Base-by-base conservation (phyloP, 2,113 vertebrate genomes). In the Urocolius indicus region DNA sequence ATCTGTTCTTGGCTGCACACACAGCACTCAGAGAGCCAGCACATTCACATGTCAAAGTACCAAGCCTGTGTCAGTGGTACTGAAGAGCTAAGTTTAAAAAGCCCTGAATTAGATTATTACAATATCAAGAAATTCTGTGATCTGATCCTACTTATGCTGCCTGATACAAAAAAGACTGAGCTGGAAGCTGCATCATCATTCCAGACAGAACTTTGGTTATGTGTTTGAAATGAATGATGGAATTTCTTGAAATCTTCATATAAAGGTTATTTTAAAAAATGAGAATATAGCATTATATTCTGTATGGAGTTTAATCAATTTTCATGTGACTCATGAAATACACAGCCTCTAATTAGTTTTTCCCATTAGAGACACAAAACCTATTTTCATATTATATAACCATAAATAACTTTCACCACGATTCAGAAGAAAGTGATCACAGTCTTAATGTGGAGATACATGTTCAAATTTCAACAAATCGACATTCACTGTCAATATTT, bases 91-190 rank as follows among this genome's bases (percentile, higher is more conserved):
- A 38, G 20, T 58, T 63, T 71, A 30, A 52, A 23, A 46, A 65
- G 11, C 32, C 62, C n/a, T 12, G 18, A 62, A 69, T 68, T 74
- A 68, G 19, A 14, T 11, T 66, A 52, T 48, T 32, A 34, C 16
- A 32, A 27, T 20, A 69, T 19, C 26, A 63, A 80, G 36, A 62
- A 45, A 62, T 49, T 38, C 15, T 38, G 17, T 24, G 16, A 55
- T 63, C 23, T 3, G 1, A 41, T 51, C 10, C 23, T 79, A 4
- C 7, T 46, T 63, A n/a, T 0, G 1, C 80, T 36, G 9, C 7
- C 8, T 43, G 30, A 32, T 18, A 21, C 13, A 32, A 79, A 55
- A 6, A 32, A 54, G 29, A 32, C 19, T 29, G 45, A 80, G 8
- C 11, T 21, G 21, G 45, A 81, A 90, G 58, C 27, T 17, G 38